Conservation (phyloP, 2,888 invertebrate genomes). For the Hirtodrosophila confusa region DNA sequence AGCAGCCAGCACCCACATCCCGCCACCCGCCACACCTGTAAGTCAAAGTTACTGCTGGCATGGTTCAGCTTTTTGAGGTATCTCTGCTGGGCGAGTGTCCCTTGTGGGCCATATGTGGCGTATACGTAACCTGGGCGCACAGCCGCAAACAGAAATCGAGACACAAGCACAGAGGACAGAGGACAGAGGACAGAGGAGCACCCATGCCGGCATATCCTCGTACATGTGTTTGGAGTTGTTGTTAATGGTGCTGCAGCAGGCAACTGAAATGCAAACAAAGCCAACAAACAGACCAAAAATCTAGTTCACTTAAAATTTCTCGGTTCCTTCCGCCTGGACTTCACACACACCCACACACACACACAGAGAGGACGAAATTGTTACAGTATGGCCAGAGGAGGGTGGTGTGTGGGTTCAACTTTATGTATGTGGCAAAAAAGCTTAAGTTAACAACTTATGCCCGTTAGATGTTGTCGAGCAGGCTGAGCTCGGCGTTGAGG, state of each 20-base stretch:
- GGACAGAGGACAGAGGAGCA: constrained; percentile 1
- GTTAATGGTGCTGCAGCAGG: constrained; percentile 43
- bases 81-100: constrained; percentile 29
- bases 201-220: constrained; percentile 19
- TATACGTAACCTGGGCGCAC: constrained; percentile 40
- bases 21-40: background rate
- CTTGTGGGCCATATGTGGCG: constrained; percentile 35
- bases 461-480: constrained; percentile 32
- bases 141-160: constrained; percentile 51
- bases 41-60: constrained; percentile 24
- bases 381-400: too few relatives aligned
- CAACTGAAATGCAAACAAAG: constrained; percentile 52
- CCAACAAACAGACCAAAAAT: constrained; percentile 71
- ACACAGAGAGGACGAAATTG: background rate
- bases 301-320: constrained; percentile 79
- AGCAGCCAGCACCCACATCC: background rate
- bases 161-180: constrained; percentile 4
- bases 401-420: constrained; percentile 14
- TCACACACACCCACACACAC: constrained; percentile 2
- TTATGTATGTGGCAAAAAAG: constrained; percentile 56
- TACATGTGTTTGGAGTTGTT: constrained; percentile 42
- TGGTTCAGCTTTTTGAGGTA: constrained; percentile 34
- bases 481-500: background rate
- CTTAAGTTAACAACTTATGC: constrained; percentile 77
- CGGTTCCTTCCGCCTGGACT: constrained; percentile 69